Evolutionary conservation across 37 sponge, comb jelly and placozoan species (phyloP), one percentile per base, ranked within the genome.

Genomic region (Theonella swinhoei): DNA sequence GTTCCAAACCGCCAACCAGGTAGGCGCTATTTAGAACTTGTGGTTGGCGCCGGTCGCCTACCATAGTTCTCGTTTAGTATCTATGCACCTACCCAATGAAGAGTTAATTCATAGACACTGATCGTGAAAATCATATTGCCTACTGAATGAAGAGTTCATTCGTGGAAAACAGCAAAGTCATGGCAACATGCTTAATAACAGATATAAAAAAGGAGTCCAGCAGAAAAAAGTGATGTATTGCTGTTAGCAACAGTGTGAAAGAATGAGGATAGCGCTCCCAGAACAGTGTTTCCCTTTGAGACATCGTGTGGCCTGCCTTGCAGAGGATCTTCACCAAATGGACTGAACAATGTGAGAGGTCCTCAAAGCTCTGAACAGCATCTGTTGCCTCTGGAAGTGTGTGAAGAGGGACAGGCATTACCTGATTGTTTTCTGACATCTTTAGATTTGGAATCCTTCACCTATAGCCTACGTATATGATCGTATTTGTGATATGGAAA

Each of bases 171-270:
- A n/a, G n/a, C n/a, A n/a, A n/a, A n/a, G n/a, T n/a, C n/a, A n/a
- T n/a, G n/a, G n/a, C n/a, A n/a, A n/a, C n/a, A n/a, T n/a, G n/a
- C n/a, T n/a, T n/a, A n/a, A n/a, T n/a, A n/a, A n/a, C n/a, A n/a
- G n/a, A 80, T 80, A 43, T 70, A 80, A 35, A 43, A 70, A 24
- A 47, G 33, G 17, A 80, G 66, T 24, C 68, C 68, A 35, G 39
- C 69, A 32, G 31, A 24, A 80, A 80, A 80, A 22, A 34, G 59
- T 14, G 68, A 23, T 19, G 40, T 8, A 7, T 80, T 35, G 5
- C 42, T 23, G 29, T 80, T 80, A 1, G 70, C 81, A 1, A 80
- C 59, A 2, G 8, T 38, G 35, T 80, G 39, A 54, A 66, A n/a
- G n/a, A n/a, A n/a, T n/a, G 8, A 28, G 81, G 81, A 80, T 42